Percentiles rank a stretch among this genome's conserved stretches.
Evolutionary conservation across 2,113 vertebrate genomes (phyloP).

Genomic region (Meleagris gallopavo): DNA sequence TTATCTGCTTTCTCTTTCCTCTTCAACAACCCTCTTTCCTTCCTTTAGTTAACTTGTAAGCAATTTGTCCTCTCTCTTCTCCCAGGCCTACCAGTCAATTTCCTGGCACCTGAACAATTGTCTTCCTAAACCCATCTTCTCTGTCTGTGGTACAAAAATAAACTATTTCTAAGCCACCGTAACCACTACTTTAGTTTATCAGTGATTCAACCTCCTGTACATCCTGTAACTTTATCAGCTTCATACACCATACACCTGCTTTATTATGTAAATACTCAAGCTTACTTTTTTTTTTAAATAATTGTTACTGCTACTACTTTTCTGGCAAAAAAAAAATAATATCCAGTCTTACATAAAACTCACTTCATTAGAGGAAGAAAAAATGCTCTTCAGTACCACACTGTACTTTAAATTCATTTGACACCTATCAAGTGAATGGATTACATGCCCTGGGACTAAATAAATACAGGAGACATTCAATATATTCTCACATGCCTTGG

Average conservation of each 20-base stretch:
- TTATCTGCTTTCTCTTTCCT: not conserved
- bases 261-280: not conserved
- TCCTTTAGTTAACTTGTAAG: not conserved
- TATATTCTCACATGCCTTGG: conserved; percentile 33
- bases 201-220: not conserved
- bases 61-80: not conserved
- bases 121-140: not conserved
- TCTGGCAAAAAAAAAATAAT: not conserved
- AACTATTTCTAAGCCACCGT: not conserved
- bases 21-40: not conserved
- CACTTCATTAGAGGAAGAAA: not conserved
- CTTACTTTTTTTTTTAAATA: not conserved
- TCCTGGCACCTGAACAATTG: not conserved
- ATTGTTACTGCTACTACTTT: not conserved
- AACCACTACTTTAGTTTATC: not conserved
- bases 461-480: not conserved
- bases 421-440: conserved; percentile 28
- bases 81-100: not conserved
- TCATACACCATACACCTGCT: not conserved
- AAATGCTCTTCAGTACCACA: not conserved
- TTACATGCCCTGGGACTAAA: conserved; percentile 34
- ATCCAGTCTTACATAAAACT: not conserved
- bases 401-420: conserved; percentile 12
- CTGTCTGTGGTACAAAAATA: not conserved
- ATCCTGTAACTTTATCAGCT: not conserved